A percentile compares a stretch with the other conserved stretches of the same genome.
Conservation (phyloP, 2,113 vertebrate species). For the Spea bombifrons region DNA sequence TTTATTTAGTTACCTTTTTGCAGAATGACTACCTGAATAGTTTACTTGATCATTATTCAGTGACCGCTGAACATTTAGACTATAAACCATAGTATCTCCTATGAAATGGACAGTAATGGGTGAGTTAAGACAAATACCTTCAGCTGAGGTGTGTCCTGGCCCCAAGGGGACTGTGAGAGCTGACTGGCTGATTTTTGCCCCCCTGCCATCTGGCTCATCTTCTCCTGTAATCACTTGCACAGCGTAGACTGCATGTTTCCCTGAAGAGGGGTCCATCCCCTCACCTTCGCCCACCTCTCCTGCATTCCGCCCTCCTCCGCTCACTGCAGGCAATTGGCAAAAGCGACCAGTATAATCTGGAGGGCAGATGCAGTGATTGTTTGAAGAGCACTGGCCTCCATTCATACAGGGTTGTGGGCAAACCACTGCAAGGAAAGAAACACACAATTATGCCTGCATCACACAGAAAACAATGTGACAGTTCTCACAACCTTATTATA, state of each 20-base stretch:
- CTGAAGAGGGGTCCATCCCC: conserved; percentile 62
- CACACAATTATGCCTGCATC: neutral
- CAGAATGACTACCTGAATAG: no score
- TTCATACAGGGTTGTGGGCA: conserved; percentile 89
- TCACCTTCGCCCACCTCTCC: conserved; percentile 23
- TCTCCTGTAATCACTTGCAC: conserved; percentile 67
- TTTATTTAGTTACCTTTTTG: no score
- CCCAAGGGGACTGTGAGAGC: conserved; percentile 76
- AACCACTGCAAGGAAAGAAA: conserved; percentile 70
- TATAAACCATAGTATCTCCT: no score
- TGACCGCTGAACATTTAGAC: no score
- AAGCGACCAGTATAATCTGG: conserved; percentile 84
- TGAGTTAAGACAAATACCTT: conserved; percentile 66
- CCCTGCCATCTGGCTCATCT: conserved; percentile 58
- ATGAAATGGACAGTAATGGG: no score
- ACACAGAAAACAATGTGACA: neutral
- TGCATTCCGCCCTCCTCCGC: conserved; percentile 2
- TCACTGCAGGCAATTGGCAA: conserved; percentile 77
- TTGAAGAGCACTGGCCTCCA: conserved; percentile 84
- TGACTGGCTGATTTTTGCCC: conserved; percentile 69
- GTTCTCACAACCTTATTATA: no score
- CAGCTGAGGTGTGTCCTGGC: conserved; percentile 78
- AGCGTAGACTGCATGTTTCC: conserved; percentile 81
- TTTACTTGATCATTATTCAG: no score
- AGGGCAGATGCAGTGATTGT: conserved; percentile 84